Percentiles rank a stretch among this genome's conserved stretches.
Conservation (phyloP, 2,113 vertebrate species). For the Scopus umbretta region DNA sequence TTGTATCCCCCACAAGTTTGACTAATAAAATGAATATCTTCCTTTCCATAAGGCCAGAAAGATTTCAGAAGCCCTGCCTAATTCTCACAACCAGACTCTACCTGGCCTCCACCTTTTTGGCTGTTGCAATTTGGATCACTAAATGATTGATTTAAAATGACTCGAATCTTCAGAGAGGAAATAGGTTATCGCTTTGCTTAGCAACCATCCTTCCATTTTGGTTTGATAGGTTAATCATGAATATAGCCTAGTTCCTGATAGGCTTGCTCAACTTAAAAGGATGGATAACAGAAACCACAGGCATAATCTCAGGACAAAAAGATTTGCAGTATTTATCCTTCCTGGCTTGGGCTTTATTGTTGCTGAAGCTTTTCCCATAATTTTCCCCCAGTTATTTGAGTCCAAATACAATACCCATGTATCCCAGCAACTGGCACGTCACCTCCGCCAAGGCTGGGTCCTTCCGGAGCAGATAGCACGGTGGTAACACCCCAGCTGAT, state of each 20-base stretch:
- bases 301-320: background rate
- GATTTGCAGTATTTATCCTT: slow-evolving; percentile 26
- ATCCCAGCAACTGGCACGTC: background rate
- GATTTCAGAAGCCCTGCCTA: background rate
- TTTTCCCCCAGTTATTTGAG: background rate
- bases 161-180: background rate
- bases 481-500: background rate
- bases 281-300: background rate
- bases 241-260: background rate
- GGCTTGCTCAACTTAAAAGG: background rate
- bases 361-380: background rate
- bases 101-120: background rate
- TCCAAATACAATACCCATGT: background rate
- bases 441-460: background rate
- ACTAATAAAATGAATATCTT: background rate
- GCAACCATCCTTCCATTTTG: background rate
- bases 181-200: background rate
- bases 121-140: background rate
- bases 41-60: background rate
- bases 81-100: background rate
- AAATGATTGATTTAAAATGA: background rate
- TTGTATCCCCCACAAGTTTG: background rate
- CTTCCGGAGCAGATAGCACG: background rate
- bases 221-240: background rate
- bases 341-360: background rate